phyloP scores from a whole-genome alignment of 1,140 invertebrate species.

The Eueides isabella region DNA sequence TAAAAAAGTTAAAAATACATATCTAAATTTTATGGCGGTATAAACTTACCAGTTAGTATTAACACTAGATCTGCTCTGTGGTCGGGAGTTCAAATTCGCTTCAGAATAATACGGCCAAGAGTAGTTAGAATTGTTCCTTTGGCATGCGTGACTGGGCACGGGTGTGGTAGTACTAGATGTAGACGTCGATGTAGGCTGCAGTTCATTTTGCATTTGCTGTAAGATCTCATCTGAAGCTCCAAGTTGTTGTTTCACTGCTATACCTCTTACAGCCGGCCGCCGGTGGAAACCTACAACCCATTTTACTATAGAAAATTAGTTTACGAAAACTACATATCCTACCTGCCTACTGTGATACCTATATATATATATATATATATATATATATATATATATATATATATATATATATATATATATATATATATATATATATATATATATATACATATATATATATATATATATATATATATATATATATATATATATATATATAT shows the following conservation, averaged over 20 bases:
- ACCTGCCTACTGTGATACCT: background rate
- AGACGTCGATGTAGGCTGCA: constrained; percentile 81
- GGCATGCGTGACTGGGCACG: constrained; percentile 75
- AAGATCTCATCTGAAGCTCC: constrained; percentile 91
- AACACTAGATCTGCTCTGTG: constrained; percentile 66
- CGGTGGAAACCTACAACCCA: constrained; percentile 85
- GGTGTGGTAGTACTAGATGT: constrained; percentile 63
- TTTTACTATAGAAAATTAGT: background rate
- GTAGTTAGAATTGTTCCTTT: constrained; percentile 77
- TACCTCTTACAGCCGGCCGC: constrained; percentile 90
- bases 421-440: too few species aligned
- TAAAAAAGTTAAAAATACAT: too few species aligned
- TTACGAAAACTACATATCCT: too few species aligned
- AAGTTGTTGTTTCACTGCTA: constrained; percentile 84
- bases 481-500: too few species aligned
- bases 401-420: too few species aligned
- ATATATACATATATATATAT: too few species aligned
- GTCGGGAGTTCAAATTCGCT: constrained; percentile 77
- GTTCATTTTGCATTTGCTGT: constrained; percentile 89
- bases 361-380: too few species aligned
- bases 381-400: too few species aligned
- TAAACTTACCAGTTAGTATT: constrained; percentile 64
- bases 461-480: too few species aligned
- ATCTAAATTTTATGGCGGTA: too few species aligned
- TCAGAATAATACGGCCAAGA: constrained; percentile 86